phyloP scores from a whole-genome alignment of 2,888 invertebrate species.

The Dermolepida albohirtum region DNA sequence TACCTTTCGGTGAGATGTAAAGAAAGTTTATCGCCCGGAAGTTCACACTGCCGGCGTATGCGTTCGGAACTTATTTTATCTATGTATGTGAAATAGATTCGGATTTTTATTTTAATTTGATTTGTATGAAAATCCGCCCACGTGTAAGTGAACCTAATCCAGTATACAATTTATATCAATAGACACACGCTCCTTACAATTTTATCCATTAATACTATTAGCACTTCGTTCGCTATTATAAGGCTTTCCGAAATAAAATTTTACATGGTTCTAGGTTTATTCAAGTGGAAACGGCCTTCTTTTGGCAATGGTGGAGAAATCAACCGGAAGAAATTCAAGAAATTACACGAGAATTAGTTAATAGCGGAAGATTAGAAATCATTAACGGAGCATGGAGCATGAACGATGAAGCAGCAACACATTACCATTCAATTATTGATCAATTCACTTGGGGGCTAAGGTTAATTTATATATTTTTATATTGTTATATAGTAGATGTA shows the following conservation, averaged over 20 bases:
- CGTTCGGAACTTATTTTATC: too few relatives aligned
- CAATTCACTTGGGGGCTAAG: slow-evolving; percentile 77
- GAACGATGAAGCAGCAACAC: slow-evolving; percentile 74
- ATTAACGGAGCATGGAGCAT: slow-evolving; percentile 73
- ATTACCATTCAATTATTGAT: slow-evolving; percentile 78
- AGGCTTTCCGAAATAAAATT: background rate
- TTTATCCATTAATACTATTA: too few relatives aligned
- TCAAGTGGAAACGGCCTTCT: slow-evolving; percentile 83
- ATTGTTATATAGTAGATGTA: background rate
- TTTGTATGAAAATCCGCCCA: too few relatives aligned
- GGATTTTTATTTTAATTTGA: too few relatives aligned
- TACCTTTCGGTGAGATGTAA: too few relatives aligned
- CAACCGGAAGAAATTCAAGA: slow-evolving; percentile 69
- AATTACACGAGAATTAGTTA: slow-evolving; percentile 70
- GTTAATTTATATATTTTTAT: slow-evolving; percentile 58
- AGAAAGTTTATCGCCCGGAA: too few relatives aligned
- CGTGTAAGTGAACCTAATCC: too few relatives aligned
- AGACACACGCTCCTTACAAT: too few relatives aligned
- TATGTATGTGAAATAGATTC: too few relatives aligned
- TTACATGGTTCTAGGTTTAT: slow-evolving; percentile 71
- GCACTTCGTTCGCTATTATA: too few relatives aligned
- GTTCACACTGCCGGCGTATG: too few relatives aligned
- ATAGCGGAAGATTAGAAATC: slow-evolving; percentile 71
- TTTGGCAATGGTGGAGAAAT: slow-evolving; percentile 85
- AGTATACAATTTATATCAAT: too few relatives aligned